These are phyloP conservation scores for Cherax quadricarinatus DNA, from an alignment of 1,140 invertebrate species.

Conservation along the genomic window DNA sequence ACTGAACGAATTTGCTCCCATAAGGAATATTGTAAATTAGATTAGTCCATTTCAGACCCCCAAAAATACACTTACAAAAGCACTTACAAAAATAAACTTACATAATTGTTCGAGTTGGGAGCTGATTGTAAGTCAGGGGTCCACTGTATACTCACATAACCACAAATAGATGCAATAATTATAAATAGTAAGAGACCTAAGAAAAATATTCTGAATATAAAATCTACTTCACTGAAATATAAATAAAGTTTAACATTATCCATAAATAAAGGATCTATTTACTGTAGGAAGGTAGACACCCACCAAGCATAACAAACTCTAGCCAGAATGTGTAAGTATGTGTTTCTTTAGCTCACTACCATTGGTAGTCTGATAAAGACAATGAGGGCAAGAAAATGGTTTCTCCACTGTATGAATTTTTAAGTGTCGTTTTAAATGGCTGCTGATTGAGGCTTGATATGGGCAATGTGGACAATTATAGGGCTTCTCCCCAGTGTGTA, in stretches of 20 bases:
- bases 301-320: background rate
- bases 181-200: no score
- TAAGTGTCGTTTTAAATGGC: conserved; percentile 44
- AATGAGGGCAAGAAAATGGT: conserved; percentile 19
- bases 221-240: background rate
- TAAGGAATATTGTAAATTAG: no score
- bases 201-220: background rate
- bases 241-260: background rate
- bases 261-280: background rate
- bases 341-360: conserved; percentile 20
- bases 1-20: no score
- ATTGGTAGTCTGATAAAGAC: conserved; percentile 4
- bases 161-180: no score
- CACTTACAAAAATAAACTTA: no score
- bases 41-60: no score
- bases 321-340: conserved; percentile 29
- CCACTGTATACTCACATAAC: no score
- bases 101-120: no score
- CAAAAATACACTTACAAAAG: no score
- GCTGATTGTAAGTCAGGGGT: no score
- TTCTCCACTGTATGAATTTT: conserved; percentile 29
- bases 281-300: background rate
- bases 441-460: conserved; percentile 37
- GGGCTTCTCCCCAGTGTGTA: conserved; percentile 51
- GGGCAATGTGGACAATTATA: conserved; percentile 43